These are phyloP conservation scores for Procambarus clarkii DNA, from an alignment of 1,140 invertebrate species.

Conservation along the genomic window DNA sequence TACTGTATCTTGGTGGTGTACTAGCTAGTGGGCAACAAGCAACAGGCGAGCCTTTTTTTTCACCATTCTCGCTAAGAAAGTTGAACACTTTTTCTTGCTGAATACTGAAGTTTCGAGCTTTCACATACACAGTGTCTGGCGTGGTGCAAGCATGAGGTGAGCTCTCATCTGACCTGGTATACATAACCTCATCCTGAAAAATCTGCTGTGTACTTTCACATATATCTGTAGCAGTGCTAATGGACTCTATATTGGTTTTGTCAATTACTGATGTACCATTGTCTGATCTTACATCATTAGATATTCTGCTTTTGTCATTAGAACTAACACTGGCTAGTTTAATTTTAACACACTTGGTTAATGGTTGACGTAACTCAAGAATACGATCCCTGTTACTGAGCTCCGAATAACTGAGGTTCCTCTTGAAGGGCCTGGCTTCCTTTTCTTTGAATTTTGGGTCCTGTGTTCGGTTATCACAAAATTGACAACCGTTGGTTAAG, in stretches of 20 bases:
- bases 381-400: not conserved
- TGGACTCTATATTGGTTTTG: not conserved
- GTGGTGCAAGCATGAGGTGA: not conserved
- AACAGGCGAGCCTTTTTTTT: not conserved
- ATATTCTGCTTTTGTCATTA: not conserved
- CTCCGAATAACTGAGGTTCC: not conserved
- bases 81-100: not conserved
- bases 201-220: not conserved
- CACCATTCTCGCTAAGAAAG: not conserved
- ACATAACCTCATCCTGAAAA: not conserved
- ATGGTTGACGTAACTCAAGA: not conserved
- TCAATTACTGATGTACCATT: not conserved
- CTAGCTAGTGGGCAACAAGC: not conserved
- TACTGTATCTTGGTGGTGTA: not conserved
- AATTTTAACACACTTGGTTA: not conserved
- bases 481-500: not conserved
- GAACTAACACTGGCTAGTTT: not conserved
- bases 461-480: not conserved
- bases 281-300: not conserved
- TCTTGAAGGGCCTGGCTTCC: not conserved
- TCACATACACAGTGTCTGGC: not conserved
- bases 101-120: not conserved
- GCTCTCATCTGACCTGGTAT: not conserved
- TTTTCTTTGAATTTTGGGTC: not conserved
- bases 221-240: not conserved